These are phyloP conservation scores for Limulus polyphemus DNA, from an alignment of 2,888 invertebrate species.

Conservation along the genomic window DNA sequence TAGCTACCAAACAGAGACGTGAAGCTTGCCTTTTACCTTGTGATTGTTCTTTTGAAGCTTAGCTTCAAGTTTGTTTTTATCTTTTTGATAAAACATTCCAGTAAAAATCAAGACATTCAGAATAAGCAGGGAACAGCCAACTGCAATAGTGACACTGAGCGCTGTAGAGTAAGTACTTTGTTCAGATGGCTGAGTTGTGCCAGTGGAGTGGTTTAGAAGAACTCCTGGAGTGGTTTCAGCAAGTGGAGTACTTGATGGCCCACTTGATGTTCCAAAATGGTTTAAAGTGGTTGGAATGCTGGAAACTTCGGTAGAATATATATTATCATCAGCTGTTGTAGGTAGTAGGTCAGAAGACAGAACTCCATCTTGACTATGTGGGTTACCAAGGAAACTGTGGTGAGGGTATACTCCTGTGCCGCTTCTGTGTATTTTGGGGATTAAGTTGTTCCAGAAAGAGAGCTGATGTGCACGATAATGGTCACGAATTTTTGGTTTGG, in stretches of 20 bases:
- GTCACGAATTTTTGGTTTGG: slow-evolving; percentile 76
- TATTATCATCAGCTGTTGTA: too few relatives aligned
- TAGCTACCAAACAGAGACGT: too few relatives aligned
- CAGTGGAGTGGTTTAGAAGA: too few relatives aligned
- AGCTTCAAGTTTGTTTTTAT: slow-evolving; percentile 21
- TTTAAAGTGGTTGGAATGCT: too few relatives aligned
- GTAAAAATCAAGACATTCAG: slow-evolving; percentile 86
- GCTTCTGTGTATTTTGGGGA: slow-evolving; percentile 58
- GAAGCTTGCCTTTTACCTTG: too few relatives aligned
- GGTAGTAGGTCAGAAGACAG: slow-evolving; percentile 40
- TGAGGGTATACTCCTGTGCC: slow-evolving; percentile 15
- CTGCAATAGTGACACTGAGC: slow-evolving; percentile 75
- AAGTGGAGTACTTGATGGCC: too few relatives aligned
- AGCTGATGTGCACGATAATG: slow-evolving; percentile 90
- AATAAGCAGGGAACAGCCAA: slow-evolving; percentile 77
- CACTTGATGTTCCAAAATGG: too few relatives aligned
- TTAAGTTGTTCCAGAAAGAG: slow-evolving; percentile 87
- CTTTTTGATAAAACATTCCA: slow-evolving; percentile 74
- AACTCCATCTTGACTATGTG: slow-evolving; percentile 76
- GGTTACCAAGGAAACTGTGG: slow-evolving; percentile 69
- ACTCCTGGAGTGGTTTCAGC: too few relatives aligned
- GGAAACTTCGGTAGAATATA: too few relatives aligned
- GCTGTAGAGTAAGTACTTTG: slow-evolving; percentile 61
- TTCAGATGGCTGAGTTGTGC: not conserved
- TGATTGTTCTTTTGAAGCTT: too few relatives aligned